Conservation (phyloP, 92 coral and sea anemone genomes). For the Anthopleura xanthogrammica region DNA sequence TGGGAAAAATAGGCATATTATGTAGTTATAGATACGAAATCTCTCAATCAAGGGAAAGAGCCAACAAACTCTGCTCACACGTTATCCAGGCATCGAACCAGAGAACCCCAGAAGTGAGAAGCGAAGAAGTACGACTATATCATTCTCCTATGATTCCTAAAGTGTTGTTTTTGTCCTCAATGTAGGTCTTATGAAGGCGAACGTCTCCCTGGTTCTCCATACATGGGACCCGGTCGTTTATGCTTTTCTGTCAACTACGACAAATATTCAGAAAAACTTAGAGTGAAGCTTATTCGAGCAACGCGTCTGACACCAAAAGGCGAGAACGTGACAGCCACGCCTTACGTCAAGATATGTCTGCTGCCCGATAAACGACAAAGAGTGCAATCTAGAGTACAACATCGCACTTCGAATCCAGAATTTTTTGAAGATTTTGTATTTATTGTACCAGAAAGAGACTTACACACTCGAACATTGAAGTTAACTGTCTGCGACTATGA, state of each 20-base stretch:
- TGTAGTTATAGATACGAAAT: no score
- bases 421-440: constrained; percentile 89
- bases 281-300: constrained; percentile 57
- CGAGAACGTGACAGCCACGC: constrained; percentile 67
- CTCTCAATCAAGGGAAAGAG: no score
- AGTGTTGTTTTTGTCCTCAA: not conserved
- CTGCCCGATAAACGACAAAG: constrained; percentile 89
- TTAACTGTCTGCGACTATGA: constrained; percentile 92
- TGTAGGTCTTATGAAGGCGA: constrained; percentile 26
- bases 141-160: not conserved
- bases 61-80: no score
- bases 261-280: constrained; percentile 53
- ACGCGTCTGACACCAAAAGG: constrained; percentile 78
- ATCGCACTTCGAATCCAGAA: constrained; percentile 81
- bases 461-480: constrained; percentile 65
- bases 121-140: no score
- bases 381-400: constrained; percentile 76
- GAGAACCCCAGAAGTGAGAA: no score
- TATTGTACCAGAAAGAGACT: constrained; percentile 53
- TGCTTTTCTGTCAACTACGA: constrained; percentile 73
- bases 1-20: no score
- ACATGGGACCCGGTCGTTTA: constrained; percentile 74
- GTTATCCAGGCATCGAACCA: no score
- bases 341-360: constrained; percentile 74
- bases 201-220: constrained; percentile 63